Evolutionary conservation across 2,888 invertebrate species (phyloP).

Genomic region (Suillia variegata): DNA sequence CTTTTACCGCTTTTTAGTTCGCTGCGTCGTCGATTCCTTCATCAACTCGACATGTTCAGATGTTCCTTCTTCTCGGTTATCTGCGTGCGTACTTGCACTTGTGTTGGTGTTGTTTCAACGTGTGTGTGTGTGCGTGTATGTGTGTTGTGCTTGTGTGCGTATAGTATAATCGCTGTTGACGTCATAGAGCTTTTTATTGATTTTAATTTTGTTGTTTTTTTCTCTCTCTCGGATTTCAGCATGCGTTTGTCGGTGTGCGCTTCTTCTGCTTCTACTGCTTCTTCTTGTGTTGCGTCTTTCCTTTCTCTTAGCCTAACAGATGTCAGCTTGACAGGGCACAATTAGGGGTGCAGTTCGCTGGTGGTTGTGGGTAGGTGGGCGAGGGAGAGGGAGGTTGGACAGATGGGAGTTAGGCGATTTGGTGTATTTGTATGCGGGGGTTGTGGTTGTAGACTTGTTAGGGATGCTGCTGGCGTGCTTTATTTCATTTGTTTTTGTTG

Average conservation of each 20-base stretch:
- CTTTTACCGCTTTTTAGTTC: too few species aligned
- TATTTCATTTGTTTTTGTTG: slow-evolving; percentile 23
- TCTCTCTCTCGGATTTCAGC: too few species aligned
- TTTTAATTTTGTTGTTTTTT: slow-evolving; percentile 38
- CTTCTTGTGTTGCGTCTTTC: too few species aligned
- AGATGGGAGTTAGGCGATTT: too few species aligned
- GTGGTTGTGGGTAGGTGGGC: background rate
- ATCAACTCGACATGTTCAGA: too few species aligned
- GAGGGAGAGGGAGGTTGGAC: too few species aligned
- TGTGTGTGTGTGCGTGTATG: slow-evolving; percentile 13
- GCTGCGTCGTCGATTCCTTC: too few species aligned
- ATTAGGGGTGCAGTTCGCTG: background rate
- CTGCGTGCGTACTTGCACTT: background rate
- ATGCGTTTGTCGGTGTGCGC: background rate
- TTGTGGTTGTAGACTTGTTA: slow-evolving; percentile 10
- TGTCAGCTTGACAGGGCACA: background rate
- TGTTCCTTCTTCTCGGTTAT: slow-evolving; percentile 8
- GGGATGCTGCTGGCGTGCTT: slow-evolving; percentile 17
- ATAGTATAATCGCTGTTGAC: slow-evolving; percentile 42
- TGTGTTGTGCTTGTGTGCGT: slow-evolving; percentile 3
- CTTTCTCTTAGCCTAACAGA: too few species aligned
- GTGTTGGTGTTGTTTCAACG: slow-evolving; percentile 1
- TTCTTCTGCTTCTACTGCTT: too few species aligned
- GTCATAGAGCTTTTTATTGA: slow-evolving; percentile 58
- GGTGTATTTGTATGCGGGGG: slow-evolving; percentile 3